phyloP scores from a whole-genome alignment of 2,797 vertebrate species.

The Muraenolepis orangiensis region DNA sequence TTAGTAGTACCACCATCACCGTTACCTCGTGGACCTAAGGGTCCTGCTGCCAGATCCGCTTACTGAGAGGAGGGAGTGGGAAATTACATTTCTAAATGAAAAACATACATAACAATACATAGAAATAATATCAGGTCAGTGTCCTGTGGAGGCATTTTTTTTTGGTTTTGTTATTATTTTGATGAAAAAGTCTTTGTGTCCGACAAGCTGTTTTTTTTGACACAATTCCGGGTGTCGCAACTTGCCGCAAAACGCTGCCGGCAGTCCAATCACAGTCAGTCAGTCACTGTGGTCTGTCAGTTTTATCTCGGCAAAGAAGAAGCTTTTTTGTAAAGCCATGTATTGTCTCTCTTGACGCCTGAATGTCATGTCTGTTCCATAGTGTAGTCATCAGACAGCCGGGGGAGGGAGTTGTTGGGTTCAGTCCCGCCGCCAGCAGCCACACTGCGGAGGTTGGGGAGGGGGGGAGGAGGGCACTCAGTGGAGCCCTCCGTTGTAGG shows the following conservation, averaged over 20 bases:
- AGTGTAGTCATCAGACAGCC: too few species aligned
- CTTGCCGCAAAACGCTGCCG: too few species aligned
- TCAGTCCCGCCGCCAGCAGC: background rate
- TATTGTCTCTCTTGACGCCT: too few species aligned
- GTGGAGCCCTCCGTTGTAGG: conserved; percentile 88
- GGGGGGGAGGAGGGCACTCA: conserved; percentile 62
- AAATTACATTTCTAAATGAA: conserved; percentile 53
- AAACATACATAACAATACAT: conserved; percentile 66
- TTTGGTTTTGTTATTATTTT: conserved; percentile 42
- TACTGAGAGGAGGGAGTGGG: conserved; percentile 24
- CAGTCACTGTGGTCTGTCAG: too few species aligned
- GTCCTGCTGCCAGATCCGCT: conserved; percentile 17
- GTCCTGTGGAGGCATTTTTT: too few species aligned
- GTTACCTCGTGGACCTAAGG: conserved; percentile 28
- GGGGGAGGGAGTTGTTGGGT: background rate
- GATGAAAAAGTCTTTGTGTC: conserved; percentile 34
- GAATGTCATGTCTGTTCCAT: too few species aligned
- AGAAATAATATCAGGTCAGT: conserved; percentile 45
- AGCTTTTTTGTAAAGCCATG: too few species aligned
- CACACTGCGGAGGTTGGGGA: background rate
- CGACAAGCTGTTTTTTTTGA: background rate
- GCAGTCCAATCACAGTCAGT: too few species aligned
- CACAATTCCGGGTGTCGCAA: background rate
- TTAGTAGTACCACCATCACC: conserved; percentile 65
- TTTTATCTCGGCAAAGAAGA: too few species aligned